Evolutionary conservation across 2,113 vertebrate species (phyloP).

Genomic region (Vombatus ursinus): DNA sequence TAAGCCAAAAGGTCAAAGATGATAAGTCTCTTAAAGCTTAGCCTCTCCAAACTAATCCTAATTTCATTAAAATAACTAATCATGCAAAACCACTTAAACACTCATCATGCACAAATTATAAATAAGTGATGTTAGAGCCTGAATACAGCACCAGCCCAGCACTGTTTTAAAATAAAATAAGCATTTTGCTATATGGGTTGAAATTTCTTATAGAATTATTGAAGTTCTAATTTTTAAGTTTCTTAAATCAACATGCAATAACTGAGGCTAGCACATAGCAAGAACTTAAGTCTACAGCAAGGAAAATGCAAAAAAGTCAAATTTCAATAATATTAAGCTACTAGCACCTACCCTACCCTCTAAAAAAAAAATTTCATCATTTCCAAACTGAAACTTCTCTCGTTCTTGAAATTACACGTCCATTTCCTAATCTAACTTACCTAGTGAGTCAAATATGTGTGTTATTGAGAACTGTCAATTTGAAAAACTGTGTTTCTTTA

Average conservation of each 20-base stretch:
- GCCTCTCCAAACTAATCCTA: background rate
- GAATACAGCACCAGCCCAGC: constrained; percentile 48
- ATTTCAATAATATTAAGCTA: constrained; percentile 5
- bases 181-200: constrained; percentile 23
- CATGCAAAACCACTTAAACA: constrained; percentile 64
- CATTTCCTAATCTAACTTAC: constrained; percentile 18
- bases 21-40: constrained; percentile 31
- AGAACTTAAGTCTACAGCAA: constrained; percentile 13
- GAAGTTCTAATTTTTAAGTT: constrained; percentile 33
- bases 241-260: constrained; percentile 32
- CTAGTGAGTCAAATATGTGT: constrained; percentile 24
- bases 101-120: constrained; percentile 58
- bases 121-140: constrained; percentile 56
- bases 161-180: constrained; percentile 51
- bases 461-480: background rate
- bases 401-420: background rate
- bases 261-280: constrained; percentile 39
- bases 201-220: constrained; percentile 37
- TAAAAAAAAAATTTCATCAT: constrained; percentile 52
- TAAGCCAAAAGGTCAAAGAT: constrained; percentile 30
- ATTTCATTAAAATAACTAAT: constrained; percentile 38
- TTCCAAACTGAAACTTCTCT: constrained; percentile 25
- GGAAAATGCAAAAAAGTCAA: constrained; percentile 5
- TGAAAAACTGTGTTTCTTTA: background rate
- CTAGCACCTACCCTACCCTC: background rate